Conservation (phyloP, 1,140 invertebrate species). For the Leptopilina clavipes region DNA sequence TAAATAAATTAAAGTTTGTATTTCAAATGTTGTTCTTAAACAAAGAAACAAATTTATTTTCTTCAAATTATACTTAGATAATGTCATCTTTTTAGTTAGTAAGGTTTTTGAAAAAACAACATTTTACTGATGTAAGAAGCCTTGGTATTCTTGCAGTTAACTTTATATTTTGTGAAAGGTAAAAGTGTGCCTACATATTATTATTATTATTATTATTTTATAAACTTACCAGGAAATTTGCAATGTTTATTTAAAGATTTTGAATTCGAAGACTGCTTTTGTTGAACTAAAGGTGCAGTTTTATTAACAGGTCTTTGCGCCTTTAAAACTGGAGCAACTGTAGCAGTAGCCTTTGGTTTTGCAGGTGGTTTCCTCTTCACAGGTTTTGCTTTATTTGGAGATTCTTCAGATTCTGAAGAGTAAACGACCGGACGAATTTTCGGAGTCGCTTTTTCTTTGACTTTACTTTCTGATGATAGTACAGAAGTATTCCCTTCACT, state of each 20-base stretch:
- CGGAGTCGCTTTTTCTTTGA: conserved; percentile 64
- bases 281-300: conserved; percentile 58
- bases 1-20: conserved; percentile 38
- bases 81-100: too few species aligned
- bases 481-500: conserved; percentile 61
- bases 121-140: too few species aligned
- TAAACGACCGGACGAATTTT: conserved; percentile 66
- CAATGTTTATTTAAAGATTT: conserved; percentile 62
- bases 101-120: too few species aligned
- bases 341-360: conserved; percentile 77
- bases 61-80: too few species aligned
- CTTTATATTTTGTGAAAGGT: too few species aligned
- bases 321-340: conserved; percentile 71
- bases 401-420: conserved; percentile 76
- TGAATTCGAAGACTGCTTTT: conserved; percentile 62
- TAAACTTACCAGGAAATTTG: conserved; percentile 63
- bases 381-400: conserved; percentile 70
- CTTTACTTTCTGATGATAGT: conserved; percentile 55
- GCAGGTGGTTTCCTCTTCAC: conserved; percentile 72
- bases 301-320: conserved; percentile 67
- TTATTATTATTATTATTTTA: not conserved
- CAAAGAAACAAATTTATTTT: conserved; percentile 7
- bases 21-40: conserved; percentile 40
- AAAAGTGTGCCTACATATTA: too few species aligned
- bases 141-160: not conserved